Evolutionary conservation across 2,888 invertebrate species (phyloP).

Genomic region (Glomeris marginata): DNA sequence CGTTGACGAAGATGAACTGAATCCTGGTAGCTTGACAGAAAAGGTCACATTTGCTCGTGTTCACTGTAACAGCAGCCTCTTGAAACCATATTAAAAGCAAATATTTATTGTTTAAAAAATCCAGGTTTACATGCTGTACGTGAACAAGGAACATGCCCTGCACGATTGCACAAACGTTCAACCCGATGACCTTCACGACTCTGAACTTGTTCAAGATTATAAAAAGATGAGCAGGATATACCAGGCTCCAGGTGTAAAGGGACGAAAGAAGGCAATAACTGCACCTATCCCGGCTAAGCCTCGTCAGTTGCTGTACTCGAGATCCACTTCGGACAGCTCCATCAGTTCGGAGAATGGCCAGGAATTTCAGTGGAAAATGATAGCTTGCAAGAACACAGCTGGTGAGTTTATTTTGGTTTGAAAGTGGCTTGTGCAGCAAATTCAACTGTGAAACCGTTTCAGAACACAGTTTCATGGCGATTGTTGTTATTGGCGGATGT

Average conservation of each 20-base stretch:
- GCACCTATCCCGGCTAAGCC: slow-evolving; percentile 43
- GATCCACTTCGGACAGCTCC: slow-evolving; percentile 25
- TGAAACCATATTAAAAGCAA: not conserved
- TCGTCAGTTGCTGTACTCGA: slow-evolving; percentile 44
- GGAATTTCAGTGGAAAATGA: slow-evolving; percentile 44
- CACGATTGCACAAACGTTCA: slow-evolving; percentile 67
- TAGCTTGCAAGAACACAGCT: slow-evolving; percentile 41
- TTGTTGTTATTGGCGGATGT: slow-evolving; percentile 46
- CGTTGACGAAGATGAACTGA: slow-evolving; percentile 27
- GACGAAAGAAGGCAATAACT: slow-evolving; percentile 14
- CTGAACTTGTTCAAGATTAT: slow-evolving; percentile 63
- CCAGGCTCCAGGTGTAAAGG: slow-evolving; percentile 8
- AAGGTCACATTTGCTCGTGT: slow-evolving; percentile 33
- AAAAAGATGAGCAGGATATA: slow-evolving; percentile 35
- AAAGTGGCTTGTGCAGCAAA: not conserved
- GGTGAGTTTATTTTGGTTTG: slow-evolving; percentile 23
- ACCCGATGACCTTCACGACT: slow-evolving; percentile 44
- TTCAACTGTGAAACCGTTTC: slow-evolving; percentile 16
- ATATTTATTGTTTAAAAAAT: not conserved
- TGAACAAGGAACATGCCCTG: slow-evolving; percentile 56
- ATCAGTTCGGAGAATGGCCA: slow-evolving; percentile 24
- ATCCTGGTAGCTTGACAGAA: slow-evolving; percentile 35
- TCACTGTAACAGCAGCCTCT: not conserved
- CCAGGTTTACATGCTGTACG: slow-evolving; percentile 53
- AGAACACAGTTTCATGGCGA: slow-evolving; percentile 45